phyloP scores from a whole-genome alignment of 2,888 invertebrate species.

The Acronicta leporina region DNA sequence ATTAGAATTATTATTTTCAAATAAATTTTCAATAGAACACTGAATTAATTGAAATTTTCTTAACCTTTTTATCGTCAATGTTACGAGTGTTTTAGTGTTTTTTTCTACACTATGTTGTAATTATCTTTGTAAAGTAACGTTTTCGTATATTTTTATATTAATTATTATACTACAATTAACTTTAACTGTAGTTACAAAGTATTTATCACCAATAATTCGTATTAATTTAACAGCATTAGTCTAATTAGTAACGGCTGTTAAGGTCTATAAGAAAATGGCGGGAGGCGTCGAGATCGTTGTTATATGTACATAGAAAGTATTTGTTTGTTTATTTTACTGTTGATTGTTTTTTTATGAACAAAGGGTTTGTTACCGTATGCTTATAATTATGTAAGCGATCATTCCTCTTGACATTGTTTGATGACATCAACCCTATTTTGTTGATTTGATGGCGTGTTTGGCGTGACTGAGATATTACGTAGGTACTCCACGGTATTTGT shows the following conservation, averaged over 20 bases:
- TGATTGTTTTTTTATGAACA: slow-evolving; percentile 29
- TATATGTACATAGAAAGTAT: slow-evolving; percentile 33
- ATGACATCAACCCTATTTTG: slow-evolving; percentile 11
- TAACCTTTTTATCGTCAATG: too few relatives aligned
- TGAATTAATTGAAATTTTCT: too few relatives aligned
- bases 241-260: slow-evolving; percentile 3
- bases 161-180: neutral
- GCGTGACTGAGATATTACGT: neutral
- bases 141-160: too few relatives aligned
- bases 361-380: slow-evolving; percentile 23
- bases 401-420: neutral
- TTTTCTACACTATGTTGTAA: too few relatives aligned
- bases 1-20: too few relatives aligned
- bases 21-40: too few relatives aligned
- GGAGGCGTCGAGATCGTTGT: neutral
- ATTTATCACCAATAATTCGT: neutral
- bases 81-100: too few relatives aligned
- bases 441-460: neutral
- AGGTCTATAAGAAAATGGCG: slow-evolving; percentile 21
- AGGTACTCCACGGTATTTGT: neutral
- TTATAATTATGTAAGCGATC: slow-evolving; percentile 11
- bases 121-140: too few relatives aligned
- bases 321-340: slow-evolving; percentile 19
- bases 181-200: neutral
- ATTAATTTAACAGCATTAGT: neutral